Base-by-base conservation (phyloP, 2,888 invertebrate species). In the Cheilosia vulpina region DNA sequence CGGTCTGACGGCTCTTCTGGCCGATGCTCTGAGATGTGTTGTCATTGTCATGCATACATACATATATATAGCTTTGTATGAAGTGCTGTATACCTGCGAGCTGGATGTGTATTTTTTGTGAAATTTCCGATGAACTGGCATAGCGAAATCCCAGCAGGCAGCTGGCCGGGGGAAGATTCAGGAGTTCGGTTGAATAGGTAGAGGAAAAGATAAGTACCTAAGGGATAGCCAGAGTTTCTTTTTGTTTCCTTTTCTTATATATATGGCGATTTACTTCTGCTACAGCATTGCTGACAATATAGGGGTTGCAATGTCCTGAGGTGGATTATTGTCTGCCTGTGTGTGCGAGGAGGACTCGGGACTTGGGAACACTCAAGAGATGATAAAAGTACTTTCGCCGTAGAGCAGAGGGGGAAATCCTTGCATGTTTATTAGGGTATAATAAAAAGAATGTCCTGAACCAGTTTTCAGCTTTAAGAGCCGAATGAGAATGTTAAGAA, bases 121-220 rank as follows among this genome's bases (percentile, higher is more conserved):
- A 75, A 65, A 80, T 80, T 79, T 84, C 84, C 79, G 69, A 84
- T 72, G 80, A 80, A 80, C 62, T 69, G 62, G 45, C 57, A 60
- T 21, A 43, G 52, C 52, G 55, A 72, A 72, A 72, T 78, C 73
- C 62, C 73, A 60, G 41, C 55, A 45, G 19, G 62, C 65, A 65
- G 75, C 47, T 65, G 43, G n/a, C 47, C 24, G 50, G 63, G 55
- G 55, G 17, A 72, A 72, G 66, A 72, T 72, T 80, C 53, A 71
- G 58, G 66, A 57, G 63, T 66, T 65, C 43, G 43, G 73, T 76
- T 71, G 71, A 76, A 81, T 77, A 71, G 69, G 66, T 72, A 78
- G 55, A 82, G 58, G 60, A 65, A 76, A 65, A 75, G 63, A 78
- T 41, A 63, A 77, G 52, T 52, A 38, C 38, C 38, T 38, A 78